Percentiles rank a stretch among this genome's conserved stretches.
Evolutionary conservation across 37 sponge, comb jelly and placozoan genomes (phyloP).

Genomic region (Cliona cf. orientalis): DNA sequence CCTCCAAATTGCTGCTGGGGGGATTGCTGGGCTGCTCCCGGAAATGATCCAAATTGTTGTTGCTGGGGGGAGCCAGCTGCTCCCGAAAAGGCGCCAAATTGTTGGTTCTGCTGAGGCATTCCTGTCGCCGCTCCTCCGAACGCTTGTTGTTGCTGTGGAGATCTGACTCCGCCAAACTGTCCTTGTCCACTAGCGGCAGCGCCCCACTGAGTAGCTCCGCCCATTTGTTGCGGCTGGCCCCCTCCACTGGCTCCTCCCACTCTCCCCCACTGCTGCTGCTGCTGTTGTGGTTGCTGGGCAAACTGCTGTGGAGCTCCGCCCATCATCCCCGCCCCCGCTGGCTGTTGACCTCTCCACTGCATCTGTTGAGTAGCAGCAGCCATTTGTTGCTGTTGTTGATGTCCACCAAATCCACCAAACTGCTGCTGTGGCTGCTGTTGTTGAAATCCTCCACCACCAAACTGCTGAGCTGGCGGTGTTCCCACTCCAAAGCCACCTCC

Average conservation of each 20-base stretch:
- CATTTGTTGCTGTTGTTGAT: background rate
- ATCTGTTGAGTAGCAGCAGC: background rate
- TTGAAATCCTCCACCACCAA: conserved; percentile 6
- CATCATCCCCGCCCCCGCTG: background rate
- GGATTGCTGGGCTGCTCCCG: too few species aligned
- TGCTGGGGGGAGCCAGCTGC: background rate
- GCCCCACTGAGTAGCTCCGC: background rate
- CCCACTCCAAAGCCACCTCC: background rate
- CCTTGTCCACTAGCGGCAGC: background rate
- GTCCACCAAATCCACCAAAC: conserved; percentile 16
- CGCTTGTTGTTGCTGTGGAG: conserved; percentile 6
- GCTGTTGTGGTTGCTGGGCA: conserved; percentile 14
- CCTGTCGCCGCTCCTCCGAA: conserved; percentile 12
- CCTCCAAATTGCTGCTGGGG: too few species aligned
- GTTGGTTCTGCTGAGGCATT: conserved; percentile 6
- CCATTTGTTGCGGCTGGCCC: background rate
- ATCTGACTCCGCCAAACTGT: background rate
- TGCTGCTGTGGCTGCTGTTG: conserved; percentile 4
- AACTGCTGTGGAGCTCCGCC: conserved; percentile 16
- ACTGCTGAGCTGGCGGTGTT: conserved; percentile 31
- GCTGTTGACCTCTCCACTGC: background rate
- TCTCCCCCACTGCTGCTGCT: background rate
- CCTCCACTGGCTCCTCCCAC: background rate
- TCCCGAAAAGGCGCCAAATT: background rate
- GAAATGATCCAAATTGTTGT: background rate